Conservation (phyloP, 2,113 vertebrate genomes). For the Melanotaenia duboulayi region DNA sequence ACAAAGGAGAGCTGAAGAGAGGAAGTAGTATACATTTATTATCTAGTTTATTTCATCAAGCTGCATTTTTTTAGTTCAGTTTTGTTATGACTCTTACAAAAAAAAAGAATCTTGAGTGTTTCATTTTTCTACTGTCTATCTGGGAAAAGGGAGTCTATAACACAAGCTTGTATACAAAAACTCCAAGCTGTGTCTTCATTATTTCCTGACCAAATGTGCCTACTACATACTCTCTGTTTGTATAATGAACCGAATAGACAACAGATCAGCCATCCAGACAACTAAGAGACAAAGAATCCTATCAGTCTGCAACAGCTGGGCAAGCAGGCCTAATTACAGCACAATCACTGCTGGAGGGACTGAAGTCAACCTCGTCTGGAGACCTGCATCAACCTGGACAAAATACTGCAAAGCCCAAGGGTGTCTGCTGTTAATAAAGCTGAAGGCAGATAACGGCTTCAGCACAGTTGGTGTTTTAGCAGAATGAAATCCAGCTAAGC, state of each 20-base stretch:
- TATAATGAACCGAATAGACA: constrained; percentile 52
- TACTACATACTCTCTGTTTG: constrained; percentile 36
- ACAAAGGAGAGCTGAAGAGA: constrained; percentile 5
- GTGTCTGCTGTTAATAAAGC: constrained; percentile 30
- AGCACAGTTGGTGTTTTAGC: constrained; percentile 25
- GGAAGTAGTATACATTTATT: neutral
- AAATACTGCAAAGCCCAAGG: constrained; percentile 24
- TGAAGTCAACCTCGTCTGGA: constrained; percentile 21
- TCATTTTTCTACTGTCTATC: constrained; percentile 7
- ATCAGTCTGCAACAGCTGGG: constrained; percentile 68
- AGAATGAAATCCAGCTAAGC: constrained; percentile 20
- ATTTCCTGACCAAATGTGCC: constrained; percentile 45
- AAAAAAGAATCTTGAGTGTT: constrained; percentile 14
- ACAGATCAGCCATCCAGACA: constrained; percentile 50
- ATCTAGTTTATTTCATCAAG: neutral
- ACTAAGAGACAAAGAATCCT: constrained; percentile 56
- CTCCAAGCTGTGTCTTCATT: constrained; percentile 48
- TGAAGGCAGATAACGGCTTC: constrained; percentile 34
- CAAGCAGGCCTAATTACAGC: constrained; percentile 63
- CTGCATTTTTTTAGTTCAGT: no score
- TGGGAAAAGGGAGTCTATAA: neutral
- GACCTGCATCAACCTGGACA: constrained; percentile 51
- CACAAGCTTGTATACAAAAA: constrained; percentile 36
- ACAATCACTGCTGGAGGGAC: constrained; percentile 52
- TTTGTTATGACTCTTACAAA: no score